Evolutionary conservation across 37 sponge, comb jelly and placozoan genomes (phyloP), one percentile per base, ranked within the genome.

Genomic region (Geodia barretti): DNA sequence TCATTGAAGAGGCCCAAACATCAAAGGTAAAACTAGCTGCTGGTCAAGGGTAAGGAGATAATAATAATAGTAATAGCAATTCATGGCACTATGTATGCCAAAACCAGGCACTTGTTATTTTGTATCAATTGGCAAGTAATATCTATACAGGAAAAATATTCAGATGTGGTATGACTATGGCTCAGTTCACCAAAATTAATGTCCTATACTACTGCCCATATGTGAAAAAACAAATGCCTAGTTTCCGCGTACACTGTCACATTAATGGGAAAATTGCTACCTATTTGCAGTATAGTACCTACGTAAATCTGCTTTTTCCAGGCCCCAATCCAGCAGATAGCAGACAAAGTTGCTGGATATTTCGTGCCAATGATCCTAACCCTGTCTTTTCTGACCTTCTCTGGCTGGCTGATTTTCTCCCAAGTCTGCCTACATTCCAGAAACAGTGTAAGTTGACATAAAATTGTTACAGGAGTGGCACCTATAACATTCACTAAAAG

Each of bases 1-100:
- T 94, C 0, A 91, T 94, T 67, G 89, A 94, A 62, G 92, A 94
- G 38, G 95, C 95, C 0, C 95, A 94, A 78, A 91, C 88, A 4
- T 88, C 85, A 29, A 94, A 94, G 84, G 94, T 87, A 72, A 2
- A 64, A 67, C 35, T 25, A 5, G 4, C 20, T 72, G 25, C 7
- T 31, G 24, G 26, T 29, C 8, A 19, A 8, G 31, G 66, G 4
- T 65, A n/a, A 23, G 8, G 26, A 65, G 24, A 29, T 65, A 65
- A 65, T 65, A 19, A 65, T 65, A n/a, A 23, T 29, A 23, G 66
- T n/a, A 11, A 23, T 23, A 7, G 19, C 31, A 65, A 65, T 65
- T n/a, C 66, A 19, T n/a, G 8, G 21, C 30, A n/a, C 7, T 65
- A 65, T 23, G 8, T 23, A 65, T 65, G n/a, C n/a, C n/a, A n/a